These are phyloP conservation scores for Albula goreensis DNA, from an alignment of 2,113 vertebrate genomes.

Conservation along the genomic window DNA sequence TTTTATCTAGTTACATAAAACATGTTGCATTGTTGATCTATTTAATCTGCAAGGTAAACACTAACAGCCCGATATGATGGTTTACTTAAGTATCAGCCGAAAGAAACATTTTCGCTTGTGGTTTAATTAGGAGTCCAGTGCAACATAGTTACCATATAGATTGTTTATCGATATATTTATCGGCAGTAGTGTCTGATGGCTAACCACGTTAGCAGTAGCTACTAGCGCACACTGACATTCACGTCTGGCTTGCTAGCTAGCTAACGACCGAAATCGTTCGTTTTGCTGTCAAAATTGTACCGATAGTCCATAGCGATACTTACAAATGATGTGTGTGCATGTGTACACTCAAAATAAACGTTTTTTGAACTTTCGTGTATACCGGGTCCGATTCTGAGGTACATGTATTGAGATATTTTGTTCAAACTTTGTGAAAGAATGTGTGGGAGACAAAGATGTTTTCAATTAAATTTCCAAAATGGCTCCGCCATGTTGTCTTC, in stretches of 20 bases:
- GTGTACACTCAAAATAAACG: background rate
- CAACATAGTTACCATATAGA: background rate
- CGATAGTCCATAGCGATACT: too few relatives aligned
- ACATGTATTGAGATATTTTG: background rate
- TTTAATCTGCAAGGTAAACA: background rate
- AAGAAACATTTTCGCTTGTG: background rate
- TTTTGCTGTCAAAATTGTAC: background rate
- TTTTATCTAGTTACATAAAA: too few relatives aligned
- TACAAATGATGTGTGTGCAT: too few relatives aligned
- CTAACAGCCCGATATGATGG: background rate
- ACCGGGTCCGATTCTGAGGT: background rate
- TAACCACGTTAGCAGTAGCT: background rate
- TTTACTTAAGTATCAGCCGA: too few relatives aligned
- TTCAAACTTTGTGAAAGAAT: constrained; percentile 20
- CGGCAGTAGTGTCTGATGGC: too few relatives aligned
- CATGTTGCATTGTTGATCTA: too few relatives aligned
- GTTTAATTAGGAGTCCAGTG: background rate
- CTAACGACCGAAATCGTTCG: constrained; percentile 2
- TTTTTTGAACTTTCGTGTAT: background rate
- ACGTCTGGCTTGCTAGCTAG: background rate
- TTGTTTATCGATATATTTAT: background rate
- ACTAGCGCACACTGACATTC: background rate
- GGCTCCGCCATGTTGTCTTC: constrained; percentile 83
- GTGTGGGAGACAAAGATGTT: constrained; percentile 67
- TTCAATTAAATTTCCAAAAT: constrained; percentile 85